phyloP scores from a whole-genome alignment of 1,140 invertebrate genomes.

The Alviniconcha marisindica region DNA sequence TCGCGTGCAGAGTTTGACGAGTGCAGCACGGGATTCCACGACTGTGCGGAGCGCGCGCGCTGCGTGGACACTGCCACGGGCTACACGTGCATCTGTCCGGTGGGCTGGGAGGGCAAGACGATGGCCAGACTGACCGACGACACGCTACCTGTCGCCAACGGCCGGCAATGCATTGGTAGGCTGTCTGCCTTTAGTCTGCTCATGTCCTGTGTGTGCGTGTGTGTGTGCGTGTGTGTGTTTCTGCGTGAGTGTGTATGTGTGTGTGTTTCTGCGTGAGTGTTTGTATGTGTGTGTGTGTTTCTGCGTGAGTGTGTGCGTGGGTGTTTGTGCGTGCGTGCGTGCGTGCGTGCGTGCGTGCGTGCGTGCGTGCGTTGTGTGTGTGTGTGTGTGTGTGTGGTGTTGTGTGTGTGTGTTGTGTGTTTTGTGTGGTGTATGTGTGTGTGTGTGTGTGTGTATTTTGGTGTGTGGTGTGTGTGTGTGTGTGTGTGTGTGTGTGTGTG shows the following conservation, averaged over 20 bases:
- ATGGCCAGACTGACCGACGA: background rate
- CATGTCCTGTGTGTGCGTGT: background rate
- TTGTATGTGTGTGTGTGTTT: too few species aligned
- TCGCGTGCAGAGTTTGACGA: background rate
- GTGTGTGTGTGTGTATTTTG: background rate
- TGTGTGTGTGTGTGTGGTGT: background rate
- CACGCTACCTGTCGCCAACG: background rate
- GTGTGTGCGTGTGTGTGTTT: conserved; percentile 4
- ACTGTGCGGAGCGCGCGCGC: background rate
- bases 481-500: background rate
- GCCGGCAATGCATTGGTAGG: background rate
- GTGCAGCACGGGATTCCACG: background rate
- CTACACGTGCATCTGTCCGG: background rate
- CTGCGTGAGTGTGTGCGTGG: background rate
- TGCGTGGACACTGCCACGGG: background rate
- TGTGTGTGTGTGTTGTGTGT: background rate
- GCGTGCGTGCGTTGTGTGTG: background rate
- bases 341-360: background rate
- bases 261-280: background rate
- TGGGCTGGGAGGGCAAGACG: background rate
- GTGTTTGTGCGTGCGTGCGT: background rate
- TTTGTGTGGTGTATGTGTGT: background rate
- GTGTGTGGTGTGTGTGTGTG: background rate
- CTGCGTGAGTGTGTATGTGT: background rate
- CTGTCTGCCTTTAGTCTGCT: too few species aligned